A percentile compares a stretch with the other conserved stretches of the same genome.
phyloP scores from a whole-genome alignment of 2,113 vertebrate genomes.

The Paramisgurnus dabryanus region DNA sequence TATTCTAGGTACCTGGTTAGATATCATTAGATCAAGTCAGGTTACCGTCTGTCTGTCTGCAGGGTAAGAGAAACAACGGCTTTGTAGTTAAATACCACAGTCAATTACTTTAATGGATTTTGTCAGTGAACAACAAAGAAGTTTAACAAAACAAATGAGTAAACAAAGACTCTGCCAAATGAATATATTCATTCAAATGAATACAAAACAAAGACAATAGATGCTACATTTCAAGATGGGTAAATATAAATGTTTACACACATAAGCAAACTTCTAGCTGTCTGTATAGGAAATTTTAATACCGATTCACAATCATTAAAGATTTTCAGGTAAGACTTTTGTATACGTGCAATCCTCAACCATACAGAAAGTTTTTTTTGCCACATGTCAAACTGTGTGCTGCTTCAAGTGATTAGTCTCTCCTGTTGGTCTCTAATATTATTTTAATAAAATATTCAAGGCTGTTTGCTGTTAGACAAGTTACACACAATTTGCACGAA shows the following conservation, averaged over 20 bases:
- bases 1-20: background rate
- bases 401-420: background rate
- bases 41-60: constrained; percentile 6
- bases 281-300: too few species aligned
- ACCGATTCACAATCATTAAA: too few species aligned
- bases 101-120: constrained; percentile 53
- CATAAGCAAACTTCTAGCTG: too few species aligned
- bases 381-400: background rate
- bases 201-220: too few species aligned
- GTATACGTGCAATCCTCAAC: background rate
- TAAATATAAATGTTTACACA: too few species aligned
- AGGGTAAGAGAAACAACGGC: constrained; percentile 36
- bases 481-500: constrained; percentile 25
- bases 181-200: too few species aligned
- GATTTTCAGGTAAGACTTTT: too few species aligned
- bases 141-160: background rate
- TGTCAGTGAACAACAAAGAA: background rate
- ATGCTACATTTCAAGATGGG: too few species aligned
- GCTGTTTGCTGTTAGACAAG: constrained; percentile 23
- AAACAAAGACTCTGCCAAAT: too few species aligned
- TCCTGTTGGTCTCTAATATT: background rate
- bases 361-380: background rate
- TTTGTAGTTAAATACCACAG: constrained; percentile 55
- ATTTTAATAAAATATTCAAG: constrained; percentile 28
- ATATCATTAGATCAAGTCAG: constrained; percentile 20